These are phyloP conservation scores for Mamestra configurata DNA, from an alignment of 1,140 invertebrate genomes.

Conservation along the genomic window DNA sequence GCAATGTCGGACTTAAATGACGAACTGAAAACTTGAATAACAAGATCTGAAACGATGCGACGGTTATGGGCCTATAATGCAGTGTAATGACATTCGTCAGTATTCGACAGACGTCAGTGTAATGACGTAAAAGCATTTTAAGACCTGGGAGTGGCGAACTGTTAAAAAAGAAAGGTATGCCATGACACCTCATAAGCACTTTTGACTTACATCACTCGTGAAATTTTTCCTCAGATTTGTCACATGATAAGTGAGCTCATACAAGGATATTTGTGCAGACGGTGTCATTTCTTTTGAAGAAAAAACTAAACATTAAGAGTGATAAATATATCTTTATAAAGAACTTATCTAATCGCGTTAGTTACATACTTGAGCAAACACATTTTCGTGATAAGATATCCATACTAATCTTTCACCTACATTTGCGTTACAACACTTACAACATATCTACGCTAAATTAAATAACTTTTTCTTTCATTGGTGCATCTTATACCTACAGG, in stretches of 20 bases:
- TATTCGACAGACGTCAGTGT: too few relatives aligned
- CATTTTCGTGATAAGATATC: slow-evolving; percentile 59
- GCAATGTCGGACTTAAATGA: slow-evolving; percentile 54
- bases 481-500: neutral
- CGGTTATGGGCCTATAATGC: slow-evolving; percentile 65
- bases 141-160: slow-evolving; percentile 13
- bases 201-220: neutral
- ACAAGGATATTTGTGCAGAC: slow-evolving; percentile 8
- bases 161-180: neutral
- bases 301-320: slow-evolving; percentile 26
- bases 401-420: slow-evolving; percentile 54
- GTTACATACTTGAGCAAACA: slow-evolving; percentile 52
- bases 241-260: neutral
- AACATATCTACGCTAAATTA: slow-evolving; percentile 27
- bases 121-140: slow-evolving; percentile 73
- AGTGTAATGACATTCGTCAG: slow-evolving; percentile 69
- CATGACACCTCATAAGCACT: slow-evolving; percentile 1
- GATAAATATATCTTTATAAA: slow-evolving; percentile 53
- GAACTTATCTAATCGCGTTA: slow-evolving; percentile 56
- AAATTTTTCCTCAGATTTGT: neutral
- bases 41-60: slow-evolving; percentile 59
- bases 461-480: slow-evolving; percentile 17
- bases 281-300: slow-evolving; percentile 17
- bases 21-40: slow-evolving; percentile 61
- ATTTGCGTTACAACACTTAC: slow-evolving; percentile 49